These are phyloP conservation scores for Peromyscus polionotus DNA, from an alignment of 2,113 vertebrate species.

Conservation along the genomic window DNA sequence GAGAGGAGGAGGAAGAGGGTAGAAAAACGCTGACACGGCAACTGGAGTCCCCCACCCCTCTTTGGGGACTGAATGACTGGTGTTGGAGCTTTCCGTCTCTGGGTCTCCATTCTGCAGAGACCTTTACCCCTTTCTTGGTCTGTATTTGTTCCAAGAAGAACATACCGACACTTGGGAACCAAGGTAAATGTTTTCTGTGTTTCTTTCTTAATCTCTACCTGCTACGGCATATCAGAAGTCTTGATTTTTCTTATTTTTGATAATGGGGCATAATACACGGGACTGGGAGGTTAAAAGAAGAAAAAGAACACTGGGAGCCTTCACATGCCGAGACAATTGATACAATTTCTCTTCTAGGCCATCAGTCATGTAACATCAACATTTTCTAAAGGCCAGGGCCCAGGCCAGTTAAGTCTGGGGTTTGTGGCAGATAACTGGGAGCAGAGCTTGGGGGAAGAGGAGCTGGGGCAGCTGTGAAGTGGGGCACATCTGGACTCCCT, in stretches of 20 bases:
- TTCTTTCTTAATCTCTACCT: not conserved
- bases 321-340: not conserved
- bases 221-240: not conserved
- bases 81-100: not conserved
- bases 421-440: not conserved
- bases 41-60: no score
- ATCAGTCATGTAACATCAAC: not conserved
- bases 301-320: not conserved
- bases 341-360: not conserved
- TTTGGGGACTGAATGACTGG: not conserved
- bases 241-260: not conserved
- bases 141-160: not conserved
- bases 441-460: not conserved
- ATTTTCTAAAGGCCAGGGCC: not conserved
- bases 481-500: not conserved
- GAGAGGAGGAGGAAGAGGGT: not conserved
- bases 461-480: accelerated
- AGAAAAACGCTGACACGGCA: not conserved
- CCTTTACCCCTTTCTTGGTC: not conserved
- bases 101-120: not conserved
- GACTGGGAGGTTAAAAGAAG: not conserved
- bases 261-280: not conserved
- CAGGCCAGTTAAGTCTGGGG: not conserved
- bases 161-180: accelerated
- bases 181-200: accelerated